Evolutionary conservation across 2,797 vertebrate species (phyloP).

Genomic region (Pyrrhura leucotis): DNA sequence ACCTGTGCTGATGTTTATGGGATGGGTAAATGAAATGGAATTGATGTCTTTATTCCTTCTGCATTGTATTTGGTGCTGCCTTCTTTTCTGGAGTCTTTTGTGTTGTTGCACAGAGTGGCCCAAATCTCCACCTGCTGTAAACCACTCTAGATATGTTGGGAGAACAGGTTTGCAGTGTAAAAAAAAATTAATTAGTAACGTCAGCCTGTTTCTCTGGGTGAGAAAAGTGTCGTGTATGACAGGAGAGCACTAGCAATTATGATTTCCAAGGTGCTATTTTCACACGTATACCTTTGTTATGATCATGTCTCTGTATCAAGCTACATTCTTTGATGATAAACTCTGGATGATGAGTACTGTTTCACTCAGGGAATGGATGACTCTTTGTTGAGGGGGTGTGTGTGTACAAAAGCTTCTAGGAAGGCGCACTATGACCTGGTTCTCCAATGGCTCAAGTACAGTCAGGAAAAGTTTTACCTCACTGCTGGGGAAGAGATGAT

Average conservation of each 20-base stretch:
- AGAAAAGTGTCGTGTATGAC: accelerated
- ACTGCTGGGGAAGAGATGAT: not conserved
- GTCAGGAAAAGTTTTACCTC: not conserved
- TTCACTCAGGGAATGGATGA: not conserved
- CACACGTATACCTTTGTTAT: not conserved
- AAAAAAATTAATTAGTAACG: not conserved
- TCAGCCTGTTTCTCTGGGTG: not conserved
- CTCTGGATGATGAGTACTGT: not conserved
- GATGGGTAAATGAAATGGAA: not conserved
- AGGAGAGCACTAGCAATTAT: not conserved
- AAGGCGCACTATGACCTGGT: accelerated
- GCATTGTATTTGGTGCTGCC: not conserved
- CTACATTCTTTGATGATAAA: not conserved
- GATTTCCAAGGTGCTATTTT: not conserved
- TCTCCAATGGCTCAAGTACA: accelerated
- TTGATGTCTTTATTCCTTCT: not conserved
- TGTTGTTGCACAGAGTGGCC: not conserved
- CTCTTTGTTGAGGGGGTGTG: not conserved
- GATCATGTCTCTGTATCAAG: not conserved
- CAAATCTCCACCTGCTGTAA: not conserved
- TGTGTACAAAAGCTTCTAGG: not conserved
- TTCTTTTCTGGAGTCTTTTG: not conserved
- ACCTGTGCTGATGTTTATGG: not conserved
- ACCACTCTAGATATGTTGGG: not conserved
- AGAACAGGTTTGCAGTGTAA: not conserved